phyloP scores from a whole-genome alignment of 2,113 vertebrate species.

The Eptatretus burgeri region DNA sequence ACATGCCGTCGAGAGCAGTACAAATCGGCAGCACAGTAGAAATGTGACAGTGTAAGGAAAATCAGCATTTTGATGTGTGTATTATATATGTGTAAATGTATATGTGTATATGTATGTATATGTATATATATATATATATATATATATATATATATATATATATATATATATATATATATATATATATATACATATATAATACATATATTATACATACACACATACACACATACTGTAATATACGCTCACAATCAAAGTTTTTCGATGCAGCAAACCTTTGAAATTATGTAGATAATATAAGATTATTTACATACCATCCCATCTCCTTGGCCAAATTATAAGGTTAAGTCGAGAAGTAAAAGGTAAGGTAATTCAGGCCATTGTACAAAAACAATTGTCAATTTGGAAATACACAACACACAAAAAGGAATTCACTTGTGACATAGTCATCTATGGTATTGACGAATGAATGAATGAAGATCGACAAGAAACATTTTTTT shows the following conservation, averaged over 20 bases:
- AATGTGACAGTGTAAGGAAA: too few species aligned
- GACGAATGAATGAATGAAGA: too few species aligned
- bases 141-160: conserved; percentile 10
- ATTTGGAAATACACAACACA: neutral
- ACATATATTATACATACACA: conserved; percentile 10
- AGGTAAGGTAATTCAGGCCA: neutral
- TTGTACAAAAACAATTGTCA: neutral
- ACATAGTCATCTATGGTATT: too few species aligned
- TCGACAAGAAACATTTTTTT: too few species aligned
- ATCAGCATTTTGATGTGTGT: too few species aligned
- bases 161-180: conserved; percentile 13
- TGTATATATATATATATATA: conserved; percentile 8
- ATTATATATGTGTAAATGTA: too few species aligned
- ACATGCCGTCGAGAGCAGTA: too few species aligned
- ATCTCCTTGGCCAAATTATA: neutral
- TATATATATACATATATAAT: neutral
- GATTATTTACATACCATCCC: neutral
- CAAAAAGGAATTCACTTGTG: neutral
- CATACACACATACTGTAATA: conserved; percentile 6
- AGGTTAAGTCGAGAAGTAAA: neutral
- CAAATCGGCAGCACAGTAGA: too few species aligned
- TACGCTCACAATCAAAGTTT: neutral
- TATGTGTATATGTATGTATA: too few species aligned
- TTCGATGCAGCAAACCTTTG: neutral
- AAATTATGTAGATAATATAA: neutral